Evolutionary conservation across 2,113 vertebrate genomes (phyloP).

Genomic region (Indicator maculatus): DNA sequence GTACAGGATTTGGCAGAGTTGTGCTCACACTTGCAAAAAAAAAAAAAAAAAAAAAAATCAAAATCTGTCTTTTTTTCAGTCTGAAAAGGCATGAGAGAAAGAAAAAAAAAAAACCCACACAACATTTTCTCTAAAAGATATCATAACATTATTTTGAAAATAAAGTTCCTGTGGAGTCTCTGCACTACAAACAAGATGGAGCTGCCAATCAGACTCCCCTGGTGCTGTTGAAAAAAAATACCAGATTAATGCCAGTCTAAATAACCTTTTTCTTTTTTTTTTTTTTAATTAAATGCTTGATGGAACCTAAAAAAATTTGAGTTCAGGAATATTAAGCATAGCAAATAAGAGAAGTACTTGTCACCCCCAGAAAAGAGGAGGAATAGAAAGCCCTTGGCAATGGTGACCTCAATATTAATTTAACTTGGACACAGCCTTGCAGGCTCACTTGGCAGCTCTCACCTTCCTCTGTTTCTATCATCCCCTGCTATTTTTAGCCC

Average conservation of each 20-base stretch:
- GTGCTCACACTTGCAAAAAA: not conserved
- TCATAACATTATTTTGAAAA: conserved; percentile 3
- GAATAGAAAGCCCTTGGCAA: not conserved
- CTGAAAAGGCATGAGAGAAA: not conserved
- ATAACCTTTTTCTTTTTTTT: not conserved
- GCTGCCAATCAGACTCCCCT: not conserved
- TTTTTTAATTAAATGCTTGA: not conserved
- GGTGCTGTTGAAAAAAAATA: not conserved
- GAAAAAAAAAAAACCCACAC: not conserved
- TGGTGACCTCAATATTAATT: not conserved
- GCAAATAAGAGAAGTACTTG: not conserved
- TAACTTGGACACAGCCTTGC: conserved; percentile 1
- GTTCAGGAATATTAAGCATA: not conserved
- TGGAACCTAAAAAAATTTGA: not conserved
- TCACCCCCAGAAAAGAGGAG: not conserved
- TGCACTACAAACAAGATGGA: not conserved
- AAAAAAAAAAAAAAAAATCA: not conserved
- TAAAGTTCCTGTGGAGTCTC: not conserved
- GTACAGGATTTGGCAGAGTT: not conserved
- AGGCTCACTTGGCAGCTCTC: conserved; percentile 16
- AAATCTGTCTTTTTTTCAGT: not conserved
- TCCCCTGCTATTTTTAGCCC: conserved; percentile 38
- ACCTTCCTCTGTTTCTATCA: conserved; percentile 16
- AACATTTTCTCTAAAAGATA: not conserved
- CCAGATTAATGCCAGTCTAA: not conserved